phyloP scores from a whole-genome alignment of 2,113 vertebrate species.

The Istiophorus platypterus region DNA sequence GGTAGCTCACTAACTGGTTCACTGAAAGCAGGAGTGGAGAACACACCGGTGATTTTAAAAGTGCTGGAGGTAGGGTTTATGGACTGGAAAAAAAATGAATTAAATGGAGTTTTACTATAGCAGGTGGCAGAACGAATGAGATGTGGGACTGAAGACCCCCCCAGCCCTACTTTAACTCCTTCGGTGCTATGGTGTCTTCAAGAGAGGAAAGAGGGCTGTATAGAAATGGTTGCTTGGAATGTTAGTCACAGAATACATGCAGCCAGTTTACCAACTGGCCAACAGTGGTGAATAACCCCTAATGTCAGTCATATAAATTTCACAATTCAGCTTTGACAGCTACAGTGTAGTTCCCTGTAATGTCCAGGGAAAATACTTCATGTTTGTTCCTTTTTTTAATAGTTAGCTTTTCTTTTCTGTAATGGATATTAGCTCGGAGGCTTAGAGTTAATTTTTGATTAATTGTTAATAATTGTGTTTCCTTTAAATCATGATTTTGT shows the following conservation, averaged over 20 bases:
- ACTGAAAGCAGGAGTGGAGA: slow-evolving; percentile 53
- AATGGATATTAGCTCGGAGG: too few species aligned
- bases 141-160: slow-evolving; percentile 45
- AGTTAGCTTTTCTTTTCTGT: neutral
- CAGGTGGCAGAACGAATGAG: slow-evolving; percentile 52
- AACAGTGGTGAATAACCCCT: neutral
- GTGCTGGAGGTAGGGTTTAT: slow-evolving; percentile 60
- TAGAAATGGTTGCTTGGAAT: neutral
- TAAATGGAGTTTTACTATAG: slow-evolving; percentile 70
- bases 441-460: neutral
- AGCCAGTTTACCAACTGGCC: neutral
- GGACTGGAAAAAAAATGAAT: slow-evolving; percentile 62
- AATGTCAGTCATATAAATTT: neutral
- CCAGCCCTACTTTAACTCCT: slow-evolving; percentile 12
- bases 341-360: neutral
- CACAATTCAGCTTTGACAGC: neutral
- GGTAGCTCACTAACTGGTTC: slow-evolving; percentile 70
- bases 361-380: neutral
- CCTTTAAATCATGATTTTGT: neutral
- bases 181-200: slow-evolving; percentile 10
- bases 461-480: neutral
- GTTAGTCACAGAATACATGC: neutral
- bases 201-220: neutral
- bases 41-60: slow-evolving; percentile 54
- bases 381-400: neutral